These are phyloP conservation scores for Drosophila sechellia DNA, from an alignment of 1,140 invertebrate species.

Conservation along the genomic window DNA sequence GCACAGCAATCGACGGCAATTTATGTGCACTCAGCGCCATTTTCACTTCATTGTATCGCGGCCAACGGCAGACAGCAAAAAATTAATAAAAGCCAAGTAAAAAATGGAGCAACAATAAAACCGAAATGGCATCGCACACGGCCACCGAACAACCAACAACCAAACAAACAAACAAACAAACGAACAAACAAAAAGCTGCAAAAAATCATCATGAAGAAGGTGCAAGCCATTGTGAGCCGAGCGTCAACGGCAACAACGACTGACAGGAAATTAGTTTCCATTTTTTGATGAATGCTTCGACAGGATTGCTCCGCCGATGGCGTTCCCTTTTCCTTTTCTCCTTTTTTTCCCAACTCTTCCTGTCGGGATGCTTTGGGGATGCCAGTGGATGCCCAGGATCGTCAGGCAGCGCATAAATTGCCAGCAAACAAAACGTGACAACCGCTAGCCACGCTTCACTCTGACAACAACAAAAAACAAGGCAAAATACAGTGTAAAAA, in stretches of 20 bases:
- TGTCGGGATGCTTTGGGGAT: conserved; percentile 29
- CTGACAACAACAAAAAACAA: conserved; percentile 38
- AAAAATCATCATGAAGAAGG: conserved; percentile 63
- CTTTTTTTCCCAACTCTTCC: conserved; percentile 35
- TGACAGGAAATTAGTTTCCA: conserved; percentile 84
- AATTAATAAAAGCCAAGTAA: conserved; percentile 78
- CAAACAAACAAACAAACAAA: no score
- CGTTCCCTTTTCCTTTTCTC: conserved; percentile 28
- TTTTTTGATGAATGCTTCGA: conserved; percentile 84
- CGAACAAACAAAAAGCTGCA: conserved; percentile 26
- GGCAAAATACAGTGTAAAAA: conserved; percentile 1
- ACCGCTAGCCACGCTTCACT: conserved; percentile 77
- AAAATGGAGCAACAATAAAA: conserved; percentile 79
- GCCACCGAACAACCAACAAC: background rate
- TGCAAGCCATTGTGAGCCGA: conserved; percentile 69
- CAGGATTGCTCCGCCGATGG: conserved; percentile 75
- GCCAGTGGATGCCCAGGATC: conserved; percentile 53
- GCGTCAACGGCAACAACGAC: conserved; percentile 75
- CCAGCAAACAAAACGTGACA: conserved; percentile 75
- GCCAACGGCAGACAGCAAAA: conserved; percentile 76
- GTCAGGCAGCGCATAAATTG: conserved; percentile 75
- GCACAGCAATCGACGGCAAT: conserved; percentile 73
- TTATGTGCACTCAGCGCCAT: conserved; percentile 80
- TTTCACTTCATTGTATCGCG: conserved; percentile 81
- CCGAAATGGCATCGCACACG: conserved; percentile 64